phyloP scores from a whole-genome alignment of 2,888 invertebrate genomes.

The Malthinus flaveolus region DNA sequence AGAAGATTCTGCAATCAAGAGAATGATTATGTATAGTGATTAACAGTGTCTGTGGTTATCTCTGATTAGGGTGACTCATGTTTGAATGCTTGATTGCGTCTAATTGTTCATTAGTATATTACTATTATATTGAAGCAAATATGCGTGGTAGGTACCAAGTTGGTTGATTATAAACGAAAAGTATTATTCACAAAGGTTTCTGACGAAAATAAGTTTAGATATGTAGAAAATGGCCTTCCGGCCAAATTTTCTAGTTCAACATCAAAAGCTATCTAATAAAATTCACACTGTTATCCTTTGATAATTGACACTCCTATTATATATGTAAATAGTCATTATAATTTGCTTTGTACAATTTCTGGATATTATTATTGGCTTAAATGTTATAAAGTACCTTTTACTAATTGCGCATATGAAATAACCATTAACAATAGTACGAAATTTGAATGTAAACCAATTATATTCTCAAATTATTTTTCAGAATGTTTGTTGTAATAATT shows the following conservation, averaged over 20 bases:
- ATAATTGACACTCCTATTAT: constrained; percentile 18
- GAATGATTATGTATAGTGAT: constrained; percentile 47
- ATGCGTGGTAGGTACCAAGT: constrained; percentile 22
- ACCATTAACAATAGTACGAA: too few species aligned
- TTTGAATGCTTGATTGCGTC: constrained; percentile 45
- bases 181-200: constrained; percentile 1
- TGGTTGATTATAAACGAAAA: constrained; percentile 3
- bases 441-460: too few species aligned
- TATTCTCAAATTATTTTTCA: too few species aligned
- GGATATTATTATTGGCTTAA: too few species aligned
- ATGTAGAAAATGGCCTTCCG: constrained; percentile 6
- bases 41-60: constrained; percentile 41
- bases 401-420: too few species aligned
- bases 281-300: constrained; percentile 18
- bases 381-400: too few species aligned
- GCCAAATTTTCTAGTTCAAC: constrained; percentile 10
- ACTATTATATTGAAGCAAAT: constrained; percentile 33
- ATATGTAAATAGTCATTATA: constrained; percentile 22
- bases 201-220: constrained; percentile 2
- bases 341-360: constrained; percentile 22
- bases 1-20: constrained; percentile 47
- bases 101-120: constrained; percentile 42
- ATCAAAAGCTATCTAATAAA: constrained; percentile 20
- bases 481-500: too few species aligned
- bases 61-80: constrained; percentile 44